These are phyloP conservation scores for Luffia ferchaultella DNA, from an alignment of 2,888 invertebrate genomes.

Conservation along the genomic window DNA sequence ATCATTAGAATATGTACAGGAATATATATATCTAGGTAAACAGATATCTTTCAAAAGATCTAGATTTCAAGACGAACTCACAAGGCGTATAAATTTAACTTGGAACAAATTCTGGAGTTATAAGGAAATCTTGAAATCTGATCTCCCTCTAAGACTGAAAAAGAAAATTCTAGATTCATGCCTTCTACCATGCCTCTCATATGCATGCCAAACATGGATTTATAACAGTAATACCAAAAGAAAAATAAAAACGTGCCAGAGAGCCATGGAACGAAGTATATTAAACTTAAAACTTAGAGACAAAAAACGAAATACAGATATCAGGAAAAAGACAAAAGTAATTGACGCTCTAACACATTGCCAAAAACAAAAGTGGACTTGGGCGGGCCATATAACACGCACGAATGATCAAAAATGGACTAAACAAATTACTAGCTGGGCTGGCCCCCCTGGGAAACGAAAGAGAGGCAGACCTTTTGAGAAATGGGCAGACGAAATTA, in stretches of 20 bases:
- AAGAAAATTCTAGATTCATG: conserved; percentile 6
- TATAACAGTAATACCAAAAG: conserved; percentile 3
- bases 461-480: background rate
- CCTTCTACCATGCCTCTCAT: conserved; percentile 4
- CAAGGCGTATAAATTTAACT: conserved; percentile 2
- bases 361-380: conserved; percentile 1
- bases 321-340: background rate
- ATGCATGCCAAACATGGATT: conserved; percentile 10
- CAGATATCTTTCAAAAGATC: background rate
- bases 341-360: background rate
- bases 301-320: background rate
- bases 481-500: background rate
- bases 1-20: background rate
- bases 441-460: background rate
- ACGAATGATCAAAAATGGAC: background rate
- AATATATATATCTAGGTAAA: background rate
- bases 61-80: conserved; percentile 2
- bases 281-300: conserved; percentile 4
- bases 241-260: conserved; percentile 4
- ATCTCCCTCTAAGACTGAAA: conserved; percentile 4
- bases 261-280: conserved; percentile 9
- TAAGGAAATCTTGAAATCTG: conserved; percentile 6
- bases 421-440: background rate
- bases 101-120: conserved; percentile 9
- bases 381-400: conserved; percentile 5